Evolutionary conservation across 37 sponge, comb jelly and placozoan species (phyloP), one percentile per base, ranked within the genome.

Genomic region (Beroe forskalii): DNA sequence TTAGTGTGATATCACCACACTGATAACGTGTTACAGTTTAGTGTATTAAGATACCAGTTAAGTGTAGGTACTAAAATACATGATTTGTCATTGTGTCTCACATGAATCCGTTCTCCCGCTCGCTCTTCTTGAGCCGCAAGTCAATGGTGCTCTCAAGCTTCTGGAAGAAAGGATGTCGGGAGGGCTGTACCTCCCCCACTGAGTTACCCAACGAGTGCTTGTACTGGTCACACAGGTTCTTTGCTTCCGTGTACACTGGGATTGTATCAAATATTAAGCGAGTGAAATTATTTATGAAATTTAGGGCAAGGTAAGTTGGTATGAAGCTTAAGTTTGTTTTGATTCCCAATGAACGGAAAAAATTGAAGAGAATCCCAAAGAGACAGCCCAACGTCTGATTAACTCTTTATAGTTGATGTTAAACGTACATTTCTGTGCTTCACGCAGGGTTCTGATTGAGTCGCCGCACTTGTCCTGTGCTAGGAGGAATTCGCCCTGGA

Each of bases 91-190:
- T 23, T 19, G 17, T 55, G 17, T 19, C 62, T 91, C 91, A 97
- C 97, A 97, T 97, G 90, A 98, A 98, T 42, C 99, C 99, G 90
- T 98, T 98, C 64, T 98, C 99, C 42, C 95, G 93, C 36, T 90
- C 90, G 90, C 93, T 92, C 69, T 98, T 98, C 62, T 96, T 94
- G 60, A 98, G 91, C 64, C 92, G 90, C 0, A 91, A 93, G 62
- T 93, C 92, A 41, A 98, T 90, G 92, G 94, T 89, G 17, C 97
- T 95, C 17, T 93, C 95, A 25, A 98, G 94, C 61, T 94, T 95
- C 90, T 95, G 96, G 83, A 96, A 98, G 95, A 98, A 98, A 19
- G 95, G 95, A 62, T 98, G 99, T 30, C 94, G 91, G 69, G 94
- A 95, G 0, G 97, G 97, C 31, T 93, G 62, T 41, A 96, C 97